phyloP scores from a whole-genome alignment of 2,888 invertebrate genomes.

The Cosmorhoe ocellata region DNA sequence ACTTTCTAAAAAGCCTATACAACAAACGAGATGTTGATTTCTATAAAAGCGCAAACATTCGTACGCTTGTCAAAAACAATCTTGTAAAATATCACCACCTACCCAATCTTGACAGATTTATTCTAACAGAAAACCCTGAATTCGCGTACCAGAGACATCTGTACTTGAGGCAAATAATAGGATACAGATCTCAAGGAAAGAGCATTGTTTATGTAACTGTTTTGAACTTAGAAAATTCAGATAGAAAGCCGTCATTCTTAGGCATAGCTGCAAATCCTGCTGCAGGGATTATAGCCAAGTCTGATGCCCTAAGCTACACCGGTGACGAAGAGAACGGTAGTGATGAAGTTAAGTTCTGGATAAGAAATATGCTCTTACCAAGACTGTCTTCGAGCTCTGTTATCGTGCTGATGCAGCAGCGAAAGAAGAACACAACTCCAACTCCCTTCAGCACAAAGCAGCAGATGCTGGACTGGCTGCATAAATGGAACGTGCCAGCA shows the following conservation, averaged over 20 bases:
- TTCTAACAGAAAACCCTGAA: slow-evolving; percentile 27
- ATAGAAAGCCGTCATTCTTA: background rate
- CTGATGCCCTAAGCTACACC: background rate
- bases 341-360: slow-evolving; percentile 14
- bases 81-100: slow-evolving; percentile 23
- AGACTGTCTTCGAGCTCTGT: slow-evolving; percentile 7
- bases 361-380: slow-evolving; percentile 13
- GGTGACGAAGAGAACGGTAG: background rate
- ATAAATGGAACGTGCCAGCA: slow-evolving; percentile 12
- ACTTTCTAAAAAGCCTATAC: slow-evolving; percentile 12
- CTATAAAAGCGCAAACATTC: slow-evolving; percentile 14
- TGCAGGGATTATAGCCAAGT: slow-evolving; percentile 4
- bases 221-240: background rate
- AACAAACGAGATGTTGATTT: background rate
- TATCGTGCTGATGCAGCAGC: slow-evolving; percentile 14
- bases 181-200: slow-evolving; percentile 7
- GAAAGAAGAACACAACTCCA: background rate
- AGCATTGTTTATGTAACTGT: slow-evolving; percentile 23
- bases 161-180: slow-evolving; percentile 19
- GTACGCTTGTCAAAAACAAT: slow-evolving; percentile 21
- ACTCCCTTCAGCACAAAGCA: background rate
- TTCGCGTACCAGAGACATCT: slow-evolving; percentile 19
- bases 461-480: slow-evolving; percentile 18
- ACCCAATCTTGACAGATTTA: slow-evolving; percentile 16
- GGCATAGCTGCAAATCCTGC: slow-evolving; percentile 19